Percentiles rank a stretch among this genome's conserved stretches.
Conservation (phyloP, 2,797 vertebrate genomes). For the Ctenopoma kingsleyae region DNA sequence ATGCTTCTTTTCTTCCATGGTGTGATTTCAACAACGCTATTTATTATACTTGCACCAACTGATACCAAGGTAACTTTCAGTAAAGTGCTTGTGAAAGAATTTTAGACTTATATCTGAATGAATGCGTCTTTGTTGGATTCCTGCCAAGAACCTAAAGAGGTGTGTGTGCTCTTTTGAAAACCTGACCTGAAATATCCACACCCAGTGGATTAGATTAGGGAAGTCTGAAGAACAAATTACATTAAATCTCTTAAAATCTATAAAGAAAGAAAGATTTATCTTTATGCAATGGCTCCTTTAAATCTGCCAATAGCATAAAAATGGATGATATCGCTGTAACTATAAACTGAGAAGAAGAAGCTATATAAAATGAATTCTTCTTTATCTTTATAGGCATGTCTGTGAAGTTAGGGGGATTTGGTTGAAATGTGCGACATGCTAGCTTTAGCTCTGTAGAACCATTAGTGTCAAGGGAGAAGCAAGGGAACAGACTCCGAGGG, state of each 20-base stretch:
- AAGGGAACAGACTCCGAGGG: conserved; percentile 67
- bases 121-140: conserved; percentile 57
- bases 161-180: conserved; percentile 49
- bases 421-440: conserved; percentile 74
- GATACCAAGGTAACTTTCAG: conserved; percentile 58
- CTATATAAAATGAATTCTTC: conserved; percentile 65
- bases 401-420: conserved; percentile 79
- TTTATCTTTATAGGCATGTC: conserved; percentile 80
- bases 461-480: conserved; percentile 75
- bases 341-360: conserved; percentile 58
- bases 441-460: conserved; percentile 71
- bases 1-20: conserved; percentile 5
- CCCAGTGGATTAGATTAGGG: conserved; percentile 67
- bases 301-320: conserved; percentile 66
- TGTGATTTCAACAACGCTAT: conserved; percentile 29
- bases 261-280: conserved; percentile 68
- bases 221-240: conserved; percentile 69
- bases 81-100: conserved; percentile 60
- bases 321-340: conserved; percentile 55
- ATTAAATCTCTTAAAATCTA: conserved; percentile 75
- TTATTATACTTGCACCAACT: conserved; percentile 43
- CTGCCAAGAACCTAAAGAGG: conserved; percentile 69
- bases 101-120: conserved; percentile 56
- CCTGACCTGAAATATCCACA: conserved; percentile 72
- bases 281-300: conserved; percentile 59